Conservation (phyloP, 2,797 vertebrate genomes). For the Pipistrellus pipistrellus region DNA sequence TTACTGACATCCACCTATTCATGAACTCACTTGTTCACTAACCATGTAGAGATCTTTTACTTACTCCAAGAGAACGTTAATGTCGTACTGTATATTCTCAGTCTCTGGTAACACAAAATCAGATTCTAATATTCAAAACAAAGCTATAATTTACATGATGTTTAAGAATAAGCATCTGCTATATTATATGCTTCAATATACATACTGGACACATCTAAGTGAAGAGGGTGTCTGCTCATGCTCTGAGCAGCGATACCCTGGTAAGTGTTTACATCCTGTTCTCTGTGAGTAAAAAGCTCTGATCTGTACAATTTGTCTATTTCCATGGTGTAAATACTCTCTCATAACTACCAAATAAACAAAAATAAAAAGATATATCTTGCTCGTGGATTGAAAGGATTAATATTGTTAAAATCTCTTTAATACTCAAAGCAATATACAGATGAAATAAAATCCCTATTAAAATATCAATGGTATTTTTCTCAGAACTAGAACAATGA, state of each 20-base stretch:
- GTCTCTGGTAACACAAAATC: not conserved
- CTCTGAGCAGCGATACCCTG: not conserved
- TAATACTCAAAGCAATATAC: not conserved
- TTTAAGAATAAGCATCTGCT: constrained; percentile 1
- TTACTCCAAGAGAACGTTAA: not conserved
- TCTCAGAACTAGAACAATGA: not conserved
- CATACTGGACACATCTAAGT: not conserved
- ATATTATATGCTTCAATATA: not conserved
- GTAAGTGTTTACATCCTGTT: not conserved
- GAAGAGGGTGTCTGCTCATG: not conserved
- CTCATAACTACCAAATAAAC: not conserved
- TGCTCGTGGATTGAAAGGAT: not conserved
- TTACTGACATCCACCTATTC: not conserved
- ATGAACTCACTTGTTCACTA: not conserved
- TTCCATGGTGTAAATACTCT: not conserved
- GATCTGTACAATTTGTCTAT: not conserved
- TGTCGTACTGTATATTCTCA: not conserved
- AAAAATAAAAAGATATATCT: not conserved
- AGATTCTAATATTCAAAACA: constrained; percentile 8
- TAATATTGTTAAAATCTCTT: not conserved
- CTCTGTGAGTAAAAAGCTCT: not conserved
- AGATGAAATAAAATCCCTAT: not conserved
- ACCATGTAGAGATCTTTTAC: constrained; percentile 19
- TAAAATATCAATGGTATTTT: not conserved
- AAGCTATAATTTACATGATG: not conserved